Base-by-base conservation (phyloP, 1,140 invertebrate species). In the Pseudobourletiella spinata region DNA sequence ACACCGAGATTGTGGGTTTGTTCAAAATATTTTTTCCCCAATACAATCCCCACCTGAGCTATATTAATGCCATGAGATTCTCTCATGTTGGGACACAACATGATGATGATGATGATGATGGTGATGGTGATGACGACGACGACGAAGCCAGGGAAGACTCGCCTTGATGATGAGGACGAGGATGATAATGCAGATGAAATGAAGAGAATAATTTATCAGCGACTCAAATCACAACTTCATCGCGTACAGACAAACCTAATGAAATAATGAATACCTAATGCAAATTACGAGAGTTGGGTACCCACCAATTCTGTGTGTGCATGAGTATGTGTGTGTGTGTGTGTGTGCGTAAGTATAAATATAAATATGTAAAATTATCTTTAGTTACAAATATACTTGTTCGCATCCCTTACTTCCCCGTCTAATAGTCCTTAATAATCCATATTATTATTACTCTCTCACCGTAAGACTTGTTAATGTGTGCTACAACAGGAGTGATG, bases 221-320 rank as follows among this genome's bases (percentile, higher is more conserved):
- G 48, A 29, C 54, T 57, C 51, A 62, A 62, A 62, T 62, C 60
- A 62, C 54, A 62, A 57, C 60, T 62, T 62, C 60, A 62, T 62
- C 54, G 60, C 52, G 52, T 62, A 62, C 60, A 52, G 8, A 51
- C 60, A 63, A 58, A 58, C 50, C 57, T 64, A 64, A 64, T 64
- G 57, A 64, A 64, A 64, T 64, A 64, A 64, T 64, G 63, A 64
- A 59, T 59, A 59, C 63, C 57, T 64, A 56, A 64, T 64, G 63
- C 51, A 64, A 64, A 64, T 64, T 59, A 64, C 63, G 57, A 64
- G 57, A 64, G 55, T 51, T 51, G 63, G 63, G 57, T 64, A 55
- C 50, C 57, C 42, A 46, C 56, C 46, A 51, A 25, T 51, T 48
- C 44, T n/a, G n/a, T n/a, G n/a, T n/a, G n/a, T n/a, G n/a, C n/a